Evolutionary conservation across 2,797 vertebrate genomes (phyloP).

Genomic region (Triplophysa yarkandensis): DNA sequence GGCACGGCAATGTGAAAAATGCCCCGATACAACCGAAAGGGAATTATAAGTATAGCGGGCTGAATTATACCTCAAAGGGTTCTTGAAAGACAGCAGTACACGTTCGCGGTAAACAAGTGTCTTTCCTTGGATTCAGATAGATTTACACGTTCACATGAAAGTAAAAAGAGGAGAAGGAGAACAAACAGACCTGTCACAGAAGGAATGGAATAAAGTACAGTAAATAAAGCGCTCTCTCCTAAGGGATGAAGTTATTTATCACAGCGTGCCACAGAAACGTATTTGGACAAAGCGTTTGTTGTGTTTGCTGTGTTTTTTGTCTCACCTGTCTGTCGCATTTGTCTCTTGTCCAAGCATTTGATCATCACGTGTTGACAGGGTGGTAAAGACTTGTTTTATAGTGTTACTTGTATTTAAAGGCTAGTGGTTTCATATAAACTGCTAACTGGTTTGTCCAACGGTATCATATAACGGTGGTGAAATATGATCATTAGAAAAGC

Average conservation of each 20-base stretch:
- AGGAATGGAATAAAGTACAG: neutral
- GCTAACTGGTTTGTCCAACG: no score
- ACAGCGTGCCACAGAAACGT: slow-evolving; percentile 17
- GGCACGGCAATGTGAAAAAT: slow-evolving; percentile 4
- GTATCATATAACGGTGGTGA: no score
- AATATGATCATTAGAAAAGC: no score
- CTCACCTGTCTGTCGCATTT: neutral
- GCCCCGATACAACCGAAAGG: slow-evolving; percentile 3
- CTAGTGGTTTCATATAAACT: no score
- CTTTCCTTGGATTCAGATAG: slow-evolving; percentile 14
- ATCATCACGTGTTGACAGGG: slow-evolving; percentile 1
- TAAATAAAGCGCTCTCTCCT: slow-evolving; percentile 30
- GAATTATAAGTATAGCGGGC: slow-evolving; percentile 21
- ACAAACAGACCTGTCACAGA: slow-evolving; percentile 36
- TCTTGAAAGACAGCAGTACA: neutral
- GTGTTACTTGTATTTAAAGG: no score
- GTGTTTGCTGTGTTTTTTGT: neutral
- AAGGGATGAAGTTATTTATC: slow-evolving; percentile 30
- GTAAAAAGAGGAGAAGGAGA: slow-evolving; percentile 25
- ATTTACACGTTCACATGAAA: slow-evolving; percentile 38
- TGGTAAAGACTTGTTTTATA: no score
- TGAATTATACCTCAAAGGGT: slow-evolving; percentile 33
- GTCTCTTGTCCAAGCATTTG: neutral
- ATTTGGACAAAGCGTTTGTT: slow-evolving; percentile 29
- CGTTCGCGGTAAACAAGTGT: slow-evolving; percentile 17